These are phyloP conservation scores for Craseonycteris thonglongyai DNA, from an alignment of 2,113 vertebrate genomes.

Conservation along the genomic window DNA sequence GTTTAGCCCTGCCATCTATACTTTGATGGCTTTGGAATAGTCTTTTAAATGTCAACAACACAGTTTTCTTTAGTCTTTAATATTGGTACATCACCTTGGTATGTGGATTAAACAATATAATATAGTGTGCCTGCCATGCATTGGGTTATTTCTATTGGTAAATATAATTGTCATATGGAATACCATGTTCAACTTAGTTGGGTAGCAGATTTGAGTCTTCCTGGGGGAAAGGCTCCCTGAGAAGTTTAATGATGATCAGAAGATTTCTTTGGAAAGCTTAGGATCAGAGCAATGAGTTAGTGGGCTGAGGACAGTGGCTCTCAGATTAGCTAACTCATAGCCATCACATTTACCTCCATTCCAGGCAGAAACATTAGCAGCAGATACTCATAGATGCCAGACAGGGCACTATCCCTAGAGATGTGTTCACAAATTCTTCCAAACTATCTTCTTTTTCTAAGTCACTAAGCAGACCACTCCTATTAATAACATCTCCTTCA, in stretches of 20 bases:
- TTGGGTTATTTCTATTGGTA: not conserved
- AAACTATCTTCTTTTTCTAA: not conserved
- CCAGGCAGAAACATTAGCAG: not conserved
- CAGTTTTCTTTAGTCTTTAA: not conserved
- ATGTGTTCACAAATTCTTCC: not conserved
- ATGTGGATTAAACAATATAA: not conserved
- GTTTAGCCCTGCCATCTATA: not conserved
- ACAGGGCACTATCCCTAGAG: not conserved
- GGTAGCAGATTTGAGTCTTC: not conserved
- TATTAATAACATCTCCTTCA: not conserved
- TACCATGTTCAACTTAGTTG: not conserved
- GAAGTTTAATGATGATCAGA: not conserved
- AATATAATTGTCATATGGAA: not conserved
- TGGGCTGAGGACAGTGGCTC: not conserved
- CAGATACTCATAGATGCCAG: not conserved
- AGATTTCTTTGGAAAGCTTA: not conserved
- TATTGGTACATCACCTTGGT: not conserved
- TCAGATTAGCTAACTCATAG: not conserved
- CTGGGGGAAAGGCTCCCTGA: not conserved
- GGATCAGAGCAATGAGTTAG: not conserved
- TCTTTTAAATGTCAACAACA: not conserved
- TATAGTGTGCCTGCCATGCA: rapidly evolving
- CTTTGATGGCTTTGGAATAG: not conserved
- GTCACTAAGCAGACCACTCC: not conserved
- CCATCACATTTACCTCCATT: not conserved